Percentiles rank a stretch among this genome's conserved stretches.
These are phyloP conservation scores for Palaemon carinicauda DNA, from an alignment of 1,140 invertebrate species.

Conservation along the genomic window DNA sequence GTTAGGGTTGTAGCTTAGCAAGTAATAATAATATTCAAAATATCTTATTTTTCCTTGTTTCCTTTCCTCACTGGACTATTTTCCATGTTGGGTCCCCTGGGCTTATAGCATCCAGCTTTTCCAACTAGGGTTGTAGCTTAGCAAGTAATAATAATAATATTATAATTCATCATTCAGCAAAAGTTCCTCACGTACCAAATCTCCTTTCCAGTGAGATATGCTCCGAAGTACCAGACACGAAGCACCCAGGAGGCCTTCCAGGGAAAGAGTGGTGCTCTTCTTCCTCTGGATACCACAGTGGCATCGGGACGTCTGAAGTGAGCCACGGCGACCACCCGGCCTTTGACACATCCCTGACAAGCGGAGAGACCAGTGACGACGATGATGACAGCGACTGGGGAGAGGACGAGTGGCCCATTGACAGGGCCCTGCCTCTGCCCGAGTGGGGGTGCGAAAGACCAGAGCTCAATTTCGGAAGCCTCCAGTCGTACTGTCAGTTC, in stretches of 20 bases:
- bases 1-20: too few relatives aligned
- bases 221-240: not conserved
- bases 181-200: too few relatives aligned
- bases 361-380: conserved; percentile 31
- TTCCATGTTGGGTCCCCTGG: too few relatives aligned
- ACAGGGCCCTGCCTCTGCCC: conserved; percentile 75
- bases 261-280: conserved; percentile 3
- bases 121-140: too few relatives aligned
- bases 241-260: not conserved
- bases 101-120: too few relatives aligned
- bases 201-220: not conserved
- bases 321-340: not conserved
- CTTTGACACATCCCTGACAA: not conserved
- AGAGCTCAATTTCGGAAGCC: conserved; percentile 84
- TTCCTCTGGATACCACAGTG: conserved; percentile 36
- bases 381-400: conserved; percentile 52
- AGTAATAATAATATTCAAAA: too few relatives aligned
- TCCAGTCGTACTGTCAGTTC: conserved; percentile 80
- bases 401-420: conserved; percentile 70
- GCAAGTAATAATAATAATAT: too few relatives aligned
- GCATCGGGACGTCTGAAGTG: not conserved
- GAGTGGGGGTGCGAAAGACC: conserved; percentile 72
- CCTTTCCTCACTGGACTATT: too few relatives aligned
- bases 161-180: too few relatives aligned
- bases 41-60: too few relatives aligned